Base-by-base conservation (phyloP, 2,113 vertebrate species). In the Hyaena hyaena region DNA sequence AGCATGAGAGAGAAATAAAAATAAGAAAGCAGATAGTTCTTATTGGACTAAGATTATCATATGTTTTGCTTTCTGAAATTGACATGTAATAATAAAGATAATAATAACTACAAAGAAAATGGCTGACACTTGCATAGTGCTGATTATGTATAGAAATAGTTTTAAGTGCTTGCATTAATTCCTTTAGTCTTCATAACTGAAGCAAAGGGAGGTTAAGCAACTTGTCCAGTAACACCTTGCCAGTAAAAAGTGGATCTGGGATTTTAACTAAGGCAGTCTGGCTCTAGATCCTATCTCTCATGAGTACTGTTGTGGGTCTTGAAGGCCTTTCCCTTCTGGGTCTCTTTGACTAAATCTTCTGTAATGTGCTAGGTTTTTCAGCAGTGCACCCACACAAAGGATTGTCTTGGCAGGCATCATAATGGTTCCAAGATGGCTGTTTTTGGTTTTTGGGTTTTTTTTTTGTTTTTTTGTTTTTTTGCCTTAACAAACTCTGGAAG, bases 101-200 rank as follows among this genome's bases (percentile, higher is more conserved):
- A 31, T 50, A 69, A 80, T 43, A 77, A 71, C 2, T 82, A 43
- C 7, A 88, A 93, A 90, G 86, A 79, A 79, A 74, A 66, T 26
- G 76, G 58, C 69, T 68, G 58, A 58, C 11, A 28, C n/a, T 11
- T 85, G 50, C 4, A 31, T 45, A 76, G 10, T 88, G 55, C 26
- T 77, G 10, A 66, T 88, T 77, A 65, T 92, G 28, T 53, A 28
- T 48, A 50, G 33, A 65, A 39, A 61, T 58, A 77, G 45, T 89
- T 92, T 1, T 48, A 45, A 66, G 10, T 58, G 50, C 33, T 95
- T 77, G 33, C 82, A 87, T 82, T 96, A 74, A 43, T 76, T 80
- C 7, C 39, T 88, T 93, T 76, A 77, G 71, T 96, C 16, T 91
- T 93, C 43, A 23, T 96, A 95, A 96, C 45, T 19, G 39, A 92